phyloP scores from a whole-genome alignment of 2,888 invertebrate species.

The Catocala nupta region DNA sequence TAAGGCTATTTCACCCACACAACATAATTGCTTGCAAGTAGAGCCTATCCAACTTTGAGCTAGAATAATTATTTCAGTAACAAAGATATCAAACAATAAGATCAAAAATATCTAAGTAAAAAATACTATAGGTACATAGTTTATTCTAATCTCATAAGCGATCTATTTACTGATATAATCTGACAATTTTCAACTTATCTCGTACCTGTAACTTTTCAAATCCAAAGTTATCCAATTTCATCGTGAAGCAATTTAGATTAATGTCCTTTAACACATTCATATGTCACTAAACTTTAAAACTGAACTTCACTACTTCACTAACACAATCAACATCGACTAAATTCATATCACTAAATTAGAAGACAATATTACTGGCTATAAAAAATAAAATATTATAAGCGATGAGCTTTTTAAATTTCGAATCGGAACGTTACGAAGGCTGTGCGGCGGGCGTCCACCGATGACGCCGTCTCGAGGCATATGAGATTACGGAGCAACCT shows the following conservation, averaged over 20 bases:
- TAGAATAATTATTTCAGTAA: neutral
- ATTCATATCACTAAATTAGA: slow-evolving; percentile 24
- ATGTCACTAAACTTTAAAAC: slow-evolving; percentile 42
- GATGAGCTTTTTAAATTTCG: slow-evolving; percentile 31
- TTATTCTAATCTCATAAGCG: neutral
- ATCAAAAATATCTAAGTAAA: too few relatives aligned
- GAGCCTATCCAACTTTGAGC: slow-evolving; percentile 7
- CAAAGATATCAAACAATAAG: neutral
- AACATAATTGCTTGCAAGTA: slow-evolving; percentile 9
- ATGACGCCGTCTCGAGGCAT: slow-evolving; percentile 75
- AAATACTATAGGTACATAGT: too few relatives aligned
- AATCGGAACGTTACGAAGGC: slow-evolving; percentile 62
- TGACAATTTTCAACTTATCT: slow-evolving; percentile 6
- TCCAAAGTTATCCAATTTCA: slow-evolving; percentile 85
- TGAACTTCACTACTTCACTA: slow-evolving; percentile 32
- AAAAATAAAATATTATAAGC: slow-evolving; percentile 7
- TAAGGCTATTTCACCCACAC: slow-evolving; percentile 14
- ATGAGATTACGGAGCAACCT: slow-evolving; percentile 71
- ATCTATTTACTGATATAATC: neutral
- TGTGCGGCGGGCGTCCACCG: slow-evolving; percentile 73
- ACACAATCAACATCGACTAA: slow-evolving; percentile 5
- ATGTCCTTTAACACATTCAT: slow-evolving; percentile 38
- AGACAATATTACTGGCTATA: slow-evolving; percentile 9
- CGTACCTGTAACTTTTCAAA: slow-evolving; percentile 82
- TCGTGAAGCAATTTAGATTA: slow-evolving; percentile 58